Evolutionary conservation across 2,888 invertebrate species (phyloP), one percentile per base, ranked within the genome.

Genomic region (Steromphala cineraria): DNA sequence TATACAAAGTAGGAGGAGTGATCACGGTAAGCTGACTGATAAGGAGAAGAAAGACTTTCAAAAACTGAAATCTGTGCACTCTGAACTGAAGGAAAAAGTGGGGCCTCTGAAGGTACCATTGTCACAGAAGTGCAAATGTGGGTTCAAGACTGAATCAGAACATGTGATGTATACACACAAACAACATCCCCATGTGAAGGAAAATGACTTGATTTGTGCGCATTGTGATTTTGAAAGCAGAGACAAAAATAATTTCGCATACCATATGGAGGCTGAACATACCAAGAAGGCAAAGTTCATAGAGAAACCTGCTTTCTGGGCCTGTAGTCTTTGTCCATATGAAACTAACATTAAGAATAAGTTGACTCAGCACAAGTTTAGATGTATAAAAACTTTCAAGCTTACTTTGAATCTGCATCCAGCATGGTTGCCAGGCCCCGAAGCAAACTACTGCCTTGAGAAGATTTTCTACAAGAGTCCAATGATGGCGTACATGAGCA

Each of bases 321-420:
- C 98, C 92, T 98, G 98, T 92, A 96, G 97, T 0, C 97, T 97
- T 91, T 98, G 98, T 94, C 97, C 97, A 0, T 98, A 98, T 91
- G 98, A 98, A 93, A 97, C 98, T 89, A 97, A 97, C 90, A 97
- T 97, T 79, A 98, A 97, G 94, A 97, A 97, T 40, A 98, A 98
- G 94, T 94, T 98, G 88, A 97, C 96, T 0, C 95, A 98, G 55
- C 98, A 98, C 94, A 95, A 96, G 86, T 95, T 97, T 82, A 96
- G 97, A 1, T 98, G 98, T 94, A 95, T 96, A 62, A 97, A 98
- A 93, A 97, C 97, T 92, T 98, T 97, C 94, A 96, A 97, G 92
- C 96, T 97, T 0, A 97, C 97, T 86, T 94, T 95, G 71, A 98
- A 98, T 94, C 94, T 94, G 87, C 96, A 96, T 87, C 98, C 98